Percentiles rank a stretch among this genome's conserved stretches.
Evolutionary conservation across 2,888 invertebrate species (phyloP).

Genomic region (Watsonalla cultraria): DNA sequence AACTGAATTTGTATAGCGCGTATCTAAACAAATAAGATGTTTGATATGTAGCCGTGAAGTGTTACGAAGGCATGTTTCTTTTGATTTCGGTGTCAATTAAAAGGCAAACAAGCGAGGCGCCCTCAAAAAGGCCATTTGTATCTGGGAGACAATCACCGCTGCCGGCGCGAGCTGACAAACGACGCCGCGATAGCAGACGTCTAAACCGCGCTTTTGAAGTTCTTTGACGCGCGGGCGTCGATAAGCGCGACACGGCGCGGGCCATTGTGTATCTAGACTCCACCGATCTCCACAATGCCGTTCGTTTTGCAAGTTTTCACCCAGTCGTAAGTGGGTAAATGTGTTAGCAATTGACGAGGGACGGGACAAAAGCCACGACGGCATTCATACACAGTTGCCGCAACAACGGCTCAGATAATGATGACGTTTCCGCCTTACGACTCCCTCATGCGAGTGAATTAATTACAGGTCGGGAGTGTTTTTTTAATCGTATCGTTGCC

Average conservation of each 20-base stretch:
- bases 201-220: constrained; percentile 74
- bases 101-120: constrained; percentile 44
- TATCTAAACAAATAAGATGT: background rate
- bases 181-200: constrained; percentile 56
- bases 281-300: constrained; percentile 52
- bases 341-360: constrained; percentile 70
- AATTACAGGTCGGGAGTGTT: constrained; percentile 27
- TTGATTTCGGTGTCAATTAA: constrained; percentile 53
- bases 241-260: constrained; percentile 56
- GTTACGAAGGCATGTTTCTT: constrained; percentile 9
- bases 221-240: constrained; percentile 68
- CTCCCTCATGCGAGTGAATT: constrained; percentile 39
- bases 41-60: background rate
- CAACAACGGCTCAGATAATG: constrained; percentile 60
- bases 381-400: constrained; percentile 40
- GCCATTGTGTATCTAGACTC: constrained; percentile 34
- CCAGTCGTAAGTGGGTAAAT: constrained; percentile 71
- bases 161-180: constrained; percentile 71
- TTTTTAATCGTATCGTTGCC: constrained; percentile 21
- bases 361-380: constrained; percentile 43
- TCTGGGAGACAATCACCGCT: constrained; percentile 57
- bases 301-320: constrained; percentile 76
- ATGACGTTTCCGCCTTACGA: constrained; percentile 45
- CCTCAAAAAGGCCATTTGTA: constrained; percentile 69
- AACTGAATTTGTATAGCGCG: background rate